phyloP scores from a whole-genome alignment of 23 tunicate species.

The Phallusia fumigata region DNA sequence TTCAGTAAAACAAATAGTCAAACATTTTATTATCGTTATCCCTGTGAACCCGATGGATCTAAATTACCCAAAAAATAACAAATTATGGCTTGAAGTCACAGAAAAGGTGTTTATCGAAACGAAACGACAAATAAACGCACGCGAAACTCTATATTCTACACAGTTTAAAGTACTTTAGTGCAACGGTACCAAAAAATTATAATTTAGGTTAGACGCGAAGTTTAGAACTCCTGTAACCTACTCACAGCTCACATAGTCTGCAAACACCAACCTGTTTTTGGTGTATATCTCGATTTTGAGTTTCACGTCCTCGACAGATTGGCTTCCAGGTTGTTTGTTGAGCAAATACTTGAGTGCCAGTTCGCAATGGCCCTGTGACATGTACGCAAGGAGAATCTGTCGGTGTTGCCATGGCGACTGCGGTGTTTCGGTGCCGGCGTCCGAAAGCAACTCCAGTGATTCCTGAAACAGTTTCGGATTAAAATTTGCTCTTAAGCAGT shows the following conservation, averaged over 20 bases:
- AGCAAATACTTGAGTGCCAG: slow-evolving; percentile 63
- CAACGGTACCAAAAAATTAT: no score
- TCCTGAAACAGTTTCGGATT: slow-evolving; percentile 41
- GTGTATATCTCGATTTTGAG: slow-evolving; percentile 62
- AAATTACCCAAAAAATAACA: no score
- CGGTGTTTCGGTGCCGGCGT: slow-evolving; percentile 57
- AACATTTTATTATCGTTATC: no score
- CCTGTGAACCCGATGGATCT: no score
- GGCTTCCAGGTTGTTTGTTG: slow-evolving; percentile 25
- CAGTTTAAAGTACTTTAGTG: no score
- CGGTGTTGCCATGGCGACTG: slow-evolving; percentile 67
- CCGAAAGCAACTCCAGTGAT: slow-evolving; percentile 39
- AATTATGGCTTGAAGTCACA: no score
- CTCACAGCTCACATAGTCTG: neutral
- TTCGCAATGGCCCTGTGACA: slow-evolving; percentile 60
- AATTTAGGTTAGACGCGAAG: no score
- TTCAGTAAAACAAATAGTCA: no score
- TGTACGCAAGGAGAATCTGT: slow-evolving; percentile 55
- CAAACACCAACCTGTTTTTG: slow-evolving; percentile 40
- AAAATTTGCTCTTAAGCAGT: neutral
- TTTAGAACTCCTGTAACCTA: no score
- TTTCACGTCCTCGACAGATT: slow-evolving; percentile 66
- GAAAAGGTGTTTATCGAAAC: no score
- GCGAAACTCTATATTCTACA: no score
- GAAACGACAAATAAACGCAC: no score